Evolutionary conservation across 1,140 invertebrate species (phyloP).

Genomic region (Drosophila teissieri): DNA sequence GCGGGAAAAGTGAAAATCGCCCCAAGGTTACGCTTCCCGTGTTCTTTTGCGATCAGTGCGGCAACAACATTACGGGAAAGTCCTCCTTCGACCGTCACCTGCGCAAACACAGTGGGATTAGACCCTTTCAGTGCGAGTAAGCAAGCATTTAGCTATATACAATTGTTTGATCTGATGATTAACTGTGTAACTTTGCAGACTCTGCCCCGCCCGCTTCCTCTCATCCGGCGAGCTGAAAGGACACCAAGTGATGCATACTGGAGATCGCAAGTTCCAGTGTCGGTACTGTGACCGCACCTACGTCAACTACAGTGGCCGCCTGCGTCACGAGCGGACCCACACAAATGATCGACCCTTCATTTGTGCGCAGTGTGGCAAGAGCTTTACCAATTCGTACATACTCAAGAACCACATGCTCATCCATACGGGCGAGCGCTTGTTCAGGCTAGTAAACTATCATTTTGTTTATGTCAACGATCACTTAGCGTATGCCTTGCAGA

Average conservation of each 20-base stretch:
- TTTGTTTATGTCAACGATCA: background rate
- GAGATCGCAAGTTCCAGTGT: slow-evolving; percentile 65
- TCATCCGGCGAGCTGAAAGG: slow-evolving; percentile 75
- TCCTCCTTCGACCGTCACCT: slow-evolving; percentile 69
- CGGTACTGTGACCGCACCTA: slow-evolving; percentile 66
- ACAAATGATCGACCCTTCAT: slow-evolving; percentile 86
- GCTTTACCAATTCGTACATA: slow-evolving; percentile 85
- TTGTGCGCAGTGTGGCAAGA: slow-evolving; percentile 86
- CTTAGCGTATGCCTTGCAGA: slow-evolving; percentile 21
- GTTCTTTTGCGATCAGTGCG: slow-evolving; percentile 72
- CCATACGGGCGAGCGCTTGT: slow-evolving; percentile 70
- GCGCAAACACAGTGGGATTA: slow-evolving; percentile 66
- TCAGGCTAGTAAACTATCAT: slow-evolving; percentile 32
- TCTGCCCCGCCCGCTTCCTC: slow-evolving; percentile 68
- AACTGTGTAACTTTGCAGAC: slow-evolving; percentile 7
- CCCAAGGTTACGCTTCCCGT: slow-evolving; percentile 46
- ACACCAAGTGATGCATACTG: slow-evolving; percentile 70
- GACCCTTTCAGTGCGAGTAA: slow-evolving; percentile 73
- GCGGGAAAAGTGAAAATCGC: slow-evolving; percentile 30
- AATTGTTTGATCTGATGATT: background rate
- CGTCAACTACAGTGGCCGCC: slow-evolving; percentile 68
- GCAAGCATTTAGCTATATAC: background rate
- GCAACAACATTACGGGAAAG: slow-evolving; percentile 60
- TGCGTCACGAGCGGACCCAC: slow-evolving; percentile 85
- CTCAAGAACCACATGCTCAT: slow-evolving; percentile 74